Evolutionary conservation across 2,888 invertebrate genomes (phyloP).

Genomic region (Cheilosia variabilis): DNA sequence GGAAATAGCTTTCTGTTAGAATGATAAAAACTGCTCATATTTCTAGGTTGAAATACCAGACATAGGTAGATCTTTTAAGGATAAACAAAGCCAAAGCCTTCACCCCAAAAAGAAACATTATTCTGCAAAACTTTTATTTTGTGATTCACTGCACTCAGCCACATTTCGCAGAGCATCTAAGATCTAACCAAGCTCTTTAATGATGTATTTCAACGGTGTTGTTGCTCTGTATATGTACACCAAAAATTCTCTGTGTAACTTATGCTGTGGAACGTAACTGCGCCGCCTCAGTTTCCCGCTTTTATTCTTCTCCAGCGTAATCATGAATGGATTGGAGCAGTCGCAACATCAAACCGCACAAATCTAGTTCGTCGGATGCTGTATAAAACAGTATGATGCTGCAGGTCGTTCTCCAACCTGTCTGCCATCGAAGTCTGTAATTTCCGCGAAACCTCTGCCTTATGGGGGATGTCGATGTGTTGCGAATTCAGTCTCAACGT

Average conservation of each 20-base stretch:
- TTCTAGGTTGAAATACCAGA: no score
- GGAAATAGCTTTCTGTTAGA: no score
- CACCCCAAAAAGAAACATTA: neutral
- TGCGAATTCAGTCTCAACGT: constrained; percentile 63
- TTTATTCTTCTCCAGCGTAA: constrained; percentile 14
- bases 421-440: constrained; percentile 3
- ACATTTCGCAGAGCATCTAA: neutral
- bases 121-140: no score
- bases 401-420: constrained; percentile 51
- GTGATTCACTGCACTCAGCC: constrained; percentile 40
- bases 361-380: constrained; percentile 15
- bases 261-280: constrained; percentile 52
- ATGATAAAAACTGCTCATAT: no score
- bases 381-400: constrained; percentile 55
- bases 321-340: constrained; percentile 61
- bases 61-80: no score
- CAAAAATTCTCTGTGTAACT: constrained; percentile 31
- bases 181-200: constrained; percentile 10
- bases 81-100: neutral
- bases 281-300: constrained; percentile 49
- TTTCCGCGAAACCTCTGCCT: constrained; percentile 52
- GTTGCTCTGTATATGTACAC: neutral
- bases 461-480: constrained; percentile 52
- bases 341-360: constrained; percentile 58
- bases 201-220: constrained; percentile 2